Evolutionary conservation across 2,888 invertebrate species (phyloP), one percentile per base, ranked within the genome.

Genomic region (Physocephala rufipes): DNA sequence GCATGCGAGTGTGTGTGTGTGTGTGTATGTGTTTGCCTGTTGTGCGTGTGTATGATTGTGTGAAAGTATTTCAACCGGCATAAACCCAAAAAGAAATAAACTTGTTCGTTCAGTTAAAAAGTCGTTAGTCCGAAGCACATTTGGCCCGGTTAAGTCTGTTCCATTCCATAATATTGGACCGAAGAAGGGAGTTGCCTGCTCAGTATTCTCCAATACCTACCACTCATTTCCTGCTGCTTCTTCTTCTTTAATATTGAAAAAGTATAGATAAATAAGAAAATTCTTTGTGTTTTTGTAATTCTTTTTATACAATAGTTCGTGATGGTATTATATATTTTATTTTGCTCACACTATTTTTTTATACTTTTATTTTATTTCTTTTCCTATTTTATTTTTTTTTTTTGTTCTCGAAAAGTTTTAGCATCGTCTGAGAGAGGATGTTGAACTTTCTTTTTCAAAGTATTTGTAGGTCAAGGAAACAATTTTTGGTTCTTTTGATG

Each of bases 251-350:
- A 61, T 66, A 66, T 66, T 51, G 58, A 36, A 66, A 49, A 63
- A 65, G 70, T 70, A 66, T 51, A 71, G 61, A 71, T 66, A 71
- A 71, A 71, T 71, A 70, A 36, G 36, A 36, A 71, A 59, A 61
- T 65, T 59, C 61, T 58, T 67, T 59, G 59, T 67, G 59, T 61
- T 68, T 49, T n/a, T n/a, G n/a, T n/a, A n/a, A n/a, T n/a, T n/a
- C n/a, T n/a, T 36, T 61, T 61, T 68, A 61, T 36, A 36, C 36
- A 36, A 36, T 68, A 68, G 67, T 68, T 68, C 49, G 49, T 70
- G 55, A 21, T 58, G 55, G 45, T 65, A 55, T 43, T 28, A 36
- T 70, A 30, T 28, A 55, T 64, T 21, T 21, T 45, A 2, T 59
- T 61, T 43, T 70, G 21, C 15, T 45, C 47, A 19, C 63, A 47